A percentile compares a stretch with the other conserved stretches of the same genome.
These are phyloP conservation scores for Halcyon leucocephala DNA, from an alignment of 2,797 vertebrate species.

Conservation along the genomic window DNA sequence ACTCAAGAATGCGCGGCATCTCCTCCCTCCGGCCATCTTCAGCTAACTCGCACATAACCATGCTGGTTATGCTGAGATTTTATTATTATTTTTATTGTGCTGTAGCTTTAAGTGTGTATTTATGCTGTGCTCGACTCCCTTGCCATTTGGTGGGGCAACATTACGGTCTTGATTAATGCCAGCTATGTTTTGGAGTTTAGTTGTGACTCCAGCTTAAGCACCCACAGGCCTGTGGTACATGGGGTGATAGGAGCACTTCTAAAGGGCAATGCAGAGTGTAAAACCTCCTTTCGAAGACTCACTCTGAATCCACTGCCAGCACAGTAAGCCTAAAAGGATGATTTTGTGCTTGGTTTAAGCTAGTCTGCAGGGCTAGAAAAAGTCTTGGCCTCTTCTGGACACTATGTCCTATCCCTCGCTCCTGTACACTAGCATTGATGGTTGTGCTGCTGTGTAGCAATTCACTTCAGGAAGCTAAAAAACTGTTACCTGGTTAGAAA, in stretches of 20 bases:
- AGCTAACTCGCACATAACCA: not conserved
- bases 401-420: not conserved
- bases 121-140: not conserved
- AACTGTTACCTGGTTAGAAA: not conserved
- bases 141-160: not conserved
- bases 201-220: not conserved
- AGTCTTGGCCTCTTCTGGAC: not conserved
- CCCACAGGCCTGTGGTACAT: not conserved
- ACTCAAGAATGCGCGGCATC: not conserved
- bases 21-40: not conserved
- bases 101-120: slow-evolving; percentile 16
- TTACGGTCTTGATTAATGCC: not conserved
- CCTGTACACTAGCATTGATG: not conserved
- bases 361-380: not conserved
- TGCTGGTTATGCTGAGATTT: not conserved
- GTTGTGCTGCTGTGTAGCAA: not conserved
- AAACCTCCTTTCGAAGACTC: not conserved
- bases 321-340: not conserved
- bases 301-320: not conserved
- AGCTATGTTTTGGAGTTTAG: not conserved
- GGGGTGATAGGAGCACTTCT: not conserved
- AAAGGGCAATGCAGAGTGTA: not conserved
- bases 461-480: not conserved
- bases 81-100: slow-evolving; percentile 1
- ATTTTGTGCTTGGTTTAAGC: not conserved